Conservation (phyloP, 1,140 invertebrate genomes). For the Aphidius ervi region DNA sequence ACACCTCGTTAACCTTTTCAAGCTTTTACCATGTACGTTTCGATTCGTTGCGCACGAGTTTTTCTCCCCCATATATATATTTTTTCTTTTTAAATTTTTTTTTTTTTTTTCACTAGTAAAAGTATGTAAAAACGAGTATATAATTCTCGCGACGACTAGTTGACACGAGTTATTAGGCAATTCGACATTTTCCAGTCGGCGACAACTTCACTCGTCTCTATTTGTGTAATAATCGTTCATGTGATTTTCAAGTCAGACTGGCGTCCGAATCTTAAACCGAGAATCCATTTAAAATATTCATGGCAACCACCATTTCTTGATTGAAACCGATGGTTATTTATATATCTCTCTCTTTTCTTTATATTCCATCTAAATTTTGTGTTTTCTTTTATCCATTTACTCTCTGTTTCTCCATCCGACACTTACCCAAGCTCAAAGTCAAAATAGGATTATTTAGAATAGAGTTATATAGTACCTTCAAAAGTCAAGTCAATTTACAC, state of each 20-base stretch:
- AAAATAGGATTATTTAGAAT: too few species aligned
- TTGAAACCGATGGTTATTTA: not conserved
- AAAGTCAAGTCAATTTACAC: not conserved
- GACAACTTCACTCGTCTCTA: not conserved
- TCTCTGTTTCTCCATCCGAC: too few species aligned
- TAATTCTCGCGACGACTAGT: constrained; percentile 5
- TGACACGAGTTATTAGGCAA: constrained; percentile 23
- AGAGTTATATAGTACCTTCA: too few species aligned
- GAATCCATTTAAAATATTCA: constrained; percentile 22
- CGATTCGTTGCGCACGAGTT: constrained; percentile 13
- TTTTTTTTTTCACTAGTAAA: not conserved
- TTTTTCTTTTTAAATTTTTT: not conserved
- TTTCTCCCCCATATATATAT: not conserved
- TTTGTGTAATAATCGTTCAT: too few species aligned
- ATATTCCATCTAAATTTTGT: not conserved
- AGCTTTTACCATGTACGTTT: not conserved
- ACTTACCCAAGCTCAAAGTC: too few species aligned
- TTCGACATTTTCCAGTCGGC: constrained; percentile 16
- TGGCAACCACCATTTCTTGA: constrained; percentile 4
- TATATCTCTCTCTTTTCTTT: not conserved
- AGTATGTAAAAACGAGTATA: not conserved
- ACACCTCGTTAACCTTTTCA: constrained; percentile 15
- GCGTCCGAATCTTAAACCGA: not conserved
- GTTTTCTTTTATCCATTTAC: too few species aligned
- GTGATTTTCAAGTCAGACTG: constrained; percentile 6